Conservation (phyloP, 2,888 invertebrate genomes). For the Eubasilissa splendida region DNA sequence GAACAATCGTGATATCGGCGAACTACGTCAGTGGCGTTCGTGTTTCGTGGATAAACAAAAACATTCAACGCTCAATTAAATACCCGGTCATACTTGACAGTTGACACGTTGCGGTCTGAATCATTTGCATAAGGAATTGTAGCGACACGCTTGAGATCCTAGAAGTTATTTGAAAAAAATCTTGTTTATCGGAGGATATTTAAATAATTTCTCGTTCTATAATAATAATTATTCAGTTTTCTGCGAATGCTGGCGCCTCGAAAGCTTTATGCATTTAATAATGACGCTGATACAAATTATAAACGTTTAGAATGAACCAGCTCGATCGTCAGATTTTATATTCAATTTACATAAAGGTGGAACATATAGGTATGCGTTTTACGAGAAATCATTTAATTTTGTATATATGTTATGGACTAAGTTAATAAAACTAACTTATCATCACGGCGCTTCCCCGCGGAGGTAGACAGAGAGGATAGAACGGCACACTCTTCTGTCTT, state of each 20-base stretch:
- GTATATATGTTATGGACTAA: too few relatives aligned
- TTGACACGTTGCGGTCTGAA: constrained; percentile 27
- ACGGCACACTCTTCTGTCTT: too few relatives aligned
- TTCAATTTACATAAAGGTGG: too few relatives aligned
- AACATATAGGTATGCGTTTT: too few relatives aligned
- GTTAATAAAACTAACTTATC: too few relatives aligned
- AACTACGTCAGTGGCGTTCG: background rate
- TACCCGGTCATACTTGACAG: constrained; percentile 16
- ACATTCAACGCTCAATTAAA: constrained; percentile 7
- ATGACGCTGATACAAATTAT: background rate
- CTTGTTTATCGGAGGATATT: background rate
- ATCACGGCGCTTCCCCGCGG: too few relatives aligned
- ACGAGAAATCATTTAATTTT: too few relatives aligned
- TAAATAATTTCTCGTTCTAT: background rate
- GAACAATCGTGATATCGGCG: background rate
- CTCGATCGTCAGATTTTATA: too few relatives aligned
- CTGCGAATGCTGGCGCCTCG: constrained; percentile 3
- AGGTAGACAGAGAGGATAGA: too few relatives aligned
- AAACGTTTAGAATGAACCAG: background rate
- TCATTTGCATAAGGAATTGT: constrained; percentile 35
- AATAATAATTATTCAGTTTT: background rate
- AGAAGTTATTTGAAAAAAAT: background rate
- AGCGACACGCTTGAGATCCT: background rate
- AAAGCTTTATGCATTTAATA: background rate
- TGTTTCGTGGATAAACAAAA: background rate